Evolutionary conservation across 1,140 invertebrate genomes (phyloP).

Genomic region (Akabosia matsudoensis): DNA sequence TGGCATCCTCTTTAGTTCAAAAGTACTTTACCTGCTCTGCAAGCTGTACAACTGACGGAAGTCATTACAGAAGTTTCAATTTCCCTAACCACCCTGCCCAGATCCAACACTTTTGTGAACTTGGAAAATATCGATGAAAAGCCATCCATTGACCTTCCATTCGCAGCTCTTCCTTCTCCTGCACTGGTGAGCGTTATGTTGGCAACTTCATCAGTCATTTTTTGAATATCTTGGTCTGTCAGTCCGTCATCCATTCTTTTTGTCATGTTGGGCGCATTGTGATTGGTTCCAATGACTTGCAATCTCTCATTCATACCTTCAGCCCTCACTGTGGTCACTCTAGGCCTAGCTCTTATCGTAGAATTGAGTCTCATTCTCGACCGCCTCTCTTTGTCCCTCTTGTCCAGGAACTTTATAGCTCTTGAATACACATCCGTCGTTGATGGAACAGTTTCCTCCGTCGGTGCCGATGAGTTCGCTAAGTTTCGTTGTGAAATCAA

Average conservation of each 20-base stretch:
- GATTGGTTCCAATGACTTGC: not conserved
- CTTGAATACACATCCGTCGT: not conserved
- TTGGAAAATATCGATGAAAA: slow-evolving; percentile 36
- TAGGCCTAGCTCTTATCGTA: not conserved
- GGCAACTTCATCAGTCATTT: not conserved
- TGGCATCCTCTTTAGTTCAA: too few species aligned
- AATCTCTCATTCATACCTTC: not conserved
- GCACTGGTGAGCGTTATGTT: not conserved
- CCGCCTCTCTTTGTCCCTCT: not conserved
- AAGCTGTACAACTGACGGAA: slow-evolving; percentile 84
- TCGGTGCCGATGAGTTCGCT: not conserved
- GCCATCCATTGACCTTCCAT: not conserved
- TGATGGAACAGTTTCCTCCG: not conserved
- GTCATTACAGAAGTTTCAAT: slow-evolving; percentile 65
- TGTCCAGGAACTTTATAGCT: not conserved
- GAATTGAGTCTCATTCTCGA: not conserved
- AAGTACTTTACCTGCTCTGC: slow-evolving; percentile 70
- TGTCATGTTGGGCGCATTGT: not conserved
- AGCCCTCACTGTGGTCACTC: not conserved
- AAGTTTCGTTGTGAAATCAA: not conserved
- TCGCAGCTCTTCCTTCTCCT: not conserved
- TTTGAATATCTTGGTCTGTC: not conserved
- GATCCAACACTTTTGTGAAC: slow-evolving; percentile 44
- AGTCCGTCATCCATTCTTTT: not conserved
- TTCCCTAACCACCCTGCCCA: slow-evolving; percentile 44